Evolutionary conservation across 2,797 vertebrate species (phyloP).

Genomic region (Platalea minor): DNA sequence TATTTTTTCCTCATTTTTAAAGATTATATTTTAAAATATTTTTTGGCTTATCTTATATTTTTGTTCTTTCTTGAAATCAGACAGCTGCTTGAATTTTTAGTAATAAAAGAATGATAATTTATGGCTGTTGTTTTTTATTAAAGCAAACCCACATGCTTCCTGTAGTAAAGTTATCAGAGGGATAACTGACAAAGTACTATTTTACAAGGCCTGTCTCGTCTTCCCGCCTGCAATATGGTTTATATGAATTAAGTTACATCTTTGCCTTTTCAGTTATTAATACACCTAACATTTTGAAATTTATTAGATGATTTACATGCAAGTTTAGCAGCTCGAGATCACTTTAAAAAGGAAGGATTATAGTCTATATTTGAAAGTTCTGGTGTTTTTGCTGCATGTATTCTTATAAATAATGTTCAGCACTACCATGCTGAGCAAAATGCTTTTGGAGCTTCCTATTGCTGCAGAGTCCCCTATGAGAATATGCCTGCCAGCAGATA

Average conservation of each 20-base stretch:
- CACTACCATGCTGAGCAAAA: neutral
- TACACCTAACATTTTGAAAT: neutral
- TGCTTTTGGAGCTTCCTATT: neutral
- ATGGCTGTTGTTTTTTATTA: neutral
- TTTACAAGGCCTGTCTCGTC: neutral
- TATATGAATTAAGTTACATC: neutral
- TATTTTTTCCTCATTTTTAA: neutral
- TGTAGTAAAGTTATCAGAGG: neutral
- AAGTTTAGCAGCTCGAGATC: neutral
- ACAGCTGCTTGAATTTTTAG: neutral
- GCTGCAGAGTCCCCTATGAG: neutral
- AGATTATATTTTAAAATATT: neutral
- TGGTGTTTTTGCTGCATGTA: neutral
- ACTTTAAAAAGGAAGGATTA: neutral
- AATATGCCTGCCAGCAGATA: neutral
- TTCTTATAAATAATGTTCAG: neutral
- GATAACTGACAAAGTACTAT: neutral
- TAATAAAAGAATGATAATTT: neutral
- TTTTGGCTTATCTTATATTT: neutral
- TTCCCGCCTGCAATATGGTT: neutral
- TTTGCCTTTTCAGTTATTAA: neutral
- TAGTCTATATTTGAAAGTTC: neutral
- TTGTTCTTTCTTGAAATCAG: neutral
- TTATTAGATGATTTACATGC: neutral
- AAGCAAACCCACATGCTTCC: neutral